Evolutionary conservation across 2,113 vertebrate species (phyloP).

Genomic region (Macaca nemestrina): DNA sequence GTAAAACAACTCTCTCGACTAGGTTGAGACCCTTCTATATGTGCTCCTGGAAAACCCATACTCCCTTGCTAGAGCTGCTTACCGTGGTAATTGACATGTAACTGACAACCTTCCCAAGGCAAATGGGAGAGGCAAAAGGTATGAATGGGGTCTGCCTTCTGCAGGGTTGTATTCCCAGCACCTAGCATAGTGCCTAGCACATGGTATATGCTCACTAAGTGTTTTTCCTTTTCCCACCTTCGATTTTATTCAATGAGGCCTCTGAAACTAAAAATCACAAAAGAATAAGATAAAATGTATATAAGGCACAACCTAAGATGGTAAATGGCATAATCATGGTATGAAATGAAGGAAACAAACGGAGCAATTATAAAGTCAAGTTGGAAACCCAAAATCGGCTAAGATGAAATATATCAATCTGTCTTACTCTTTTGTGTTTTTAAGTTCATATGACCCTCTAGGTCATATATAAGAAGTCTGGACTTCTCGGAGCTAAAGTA

Average conservation of each 20-base stretch:
- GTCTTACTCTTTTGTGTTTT: neutral
- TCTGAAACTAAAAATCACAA: neutral
- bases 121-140: fast-evolving
- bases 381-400: neutral
- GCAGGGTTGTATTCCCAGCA: fast-evolving
- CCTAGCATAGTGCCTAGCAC: neutral
- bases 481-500: fast-evolving
- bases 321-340: neutral
- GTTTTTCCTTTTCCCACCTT: too few relatives aligned
- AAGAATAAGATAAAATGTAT: neutral
- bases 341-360: neutral
- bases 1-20: neutral
- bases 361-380: fast-evolving
- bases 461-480: too few relatives aligned
- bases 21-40: neutral
- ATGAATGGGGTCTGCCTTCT: neutral
- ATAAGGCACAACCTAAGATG: neutral
- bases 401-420: fast-evolving
- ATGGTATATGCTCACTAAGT: fast-evolving
- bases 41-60: fast-evolving
- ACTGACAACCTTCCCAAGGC: neutral
- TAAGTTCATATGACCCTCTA: neutral
- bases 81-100: fast-evolving
- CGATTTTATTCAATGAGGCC: neutral
- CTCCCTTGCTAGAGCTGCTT: neutral